Percentiles rank a stretch among this genome's conserved stretches.
These are phyloP conservation scores for Adela reaumurella DNA, from an alignment of 2,888 invertebrate genomes.

Conservation along the genomic window DNA sequence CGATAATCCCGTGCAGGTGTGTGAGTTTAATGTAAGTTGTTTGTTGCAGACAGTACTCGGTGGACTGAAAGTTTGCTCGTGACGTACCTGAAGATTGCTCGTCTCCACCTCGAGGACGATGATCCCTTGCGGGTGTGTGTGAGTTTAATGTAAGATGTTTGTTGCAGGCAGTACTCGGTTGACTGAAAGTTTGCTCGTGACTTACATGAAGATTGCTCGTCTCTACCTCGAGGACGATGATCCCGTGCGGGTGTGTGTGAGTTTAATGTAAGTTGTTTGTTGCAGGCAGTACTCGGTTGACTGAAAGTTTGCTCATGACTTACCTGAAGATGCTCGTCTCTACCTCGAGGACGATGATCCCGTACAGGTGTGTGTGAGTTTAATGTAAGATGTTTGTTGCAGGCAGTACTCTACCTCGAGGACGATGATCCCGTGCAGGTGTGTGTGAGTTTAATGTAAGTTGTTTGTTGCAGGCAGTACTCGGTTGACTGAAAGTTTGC, in stretches of 20 bases:
- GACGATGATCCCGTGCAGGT: slow-evolving; percentile 97
- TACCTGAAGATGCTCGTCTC: slow-evolving; percentile 92
- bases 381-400: no score
- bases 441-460: no score
- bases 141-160: no score
- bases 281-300: slow-evolving; percentile 90
- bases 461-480: no score
- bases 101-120: no score
- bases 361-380: slow-evolving; percentile 65
- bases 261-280: no score
- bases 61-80: slow-evolving; percentile 97
- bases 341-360: slow-evolving; percentile 96
- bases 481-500: no score
- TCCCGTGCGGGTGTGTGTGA: slow-evolving; percentile 74
- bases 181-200: slow-evolving; percentile 97
- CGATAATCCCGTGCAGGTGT: no score
- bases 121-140: no score
- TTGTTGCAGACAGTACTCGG: slow-evolving; percentile 79
- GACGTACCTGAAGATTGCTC: no score
- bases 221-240: slow-evolving; percentile 95
- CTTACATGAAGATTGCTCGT: slow-evolving; percentile 94
- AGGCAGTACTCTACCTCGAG: slow-evolving; percentile 93
- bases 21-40: no score
- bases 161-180: slow-evolving; percentile 83
- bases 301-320: slow-evolving; percentile 94